phyloP scores from a whole-genome alignment of 2,888 invertebrate genomes.

The Eristalinus aeneus region DNA sequence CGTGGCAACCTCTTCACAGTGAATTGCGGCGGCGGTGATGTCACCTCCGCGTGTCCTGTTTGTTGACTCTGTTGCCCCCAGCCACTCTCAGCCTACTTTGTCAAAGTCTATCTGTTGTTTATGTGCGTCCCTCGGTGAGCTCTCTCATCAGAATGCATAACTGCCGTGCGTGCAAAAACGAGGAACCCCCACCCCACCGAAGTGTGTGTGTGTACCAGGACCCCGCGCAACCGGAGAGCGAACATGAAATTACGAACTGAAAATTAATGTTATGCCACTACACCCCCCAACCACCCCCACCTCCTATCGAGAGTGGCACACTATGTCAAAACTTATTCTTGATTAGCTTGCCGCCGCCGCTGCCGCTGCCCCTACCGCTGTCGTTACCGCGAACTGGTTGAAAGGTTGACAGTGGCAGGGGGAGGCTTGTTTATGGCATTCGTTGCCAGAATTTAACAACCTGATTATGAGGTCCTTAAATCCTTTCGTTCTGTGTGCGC shows the following conservation, averaged over 20 bases:
- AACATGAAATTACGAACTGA: constrained; percentile 69
- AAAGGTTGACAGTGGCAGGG: background rate
- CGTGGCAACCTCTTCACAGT: background rate
- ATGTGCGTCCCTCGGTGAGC: constrained; percentile 33
- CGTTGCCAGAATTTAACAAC: constrained; percentile 67
- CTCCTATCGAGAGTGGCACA: background rate
- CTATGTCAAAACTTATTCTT: constrained; percentile 53
- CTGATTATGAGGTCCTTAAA: constrained; percentile 71
- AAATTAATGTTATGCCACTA: constrained; percentile 70
- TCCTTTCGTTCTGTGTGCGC: constrained; percentile 55
- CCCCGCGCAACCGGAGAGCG: constrained; percentile 54
- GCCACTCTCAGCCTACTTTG: constrained; percentile 29
- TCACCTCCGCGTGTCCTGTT: background rate
- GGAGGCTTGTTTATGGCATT: constrained; percentile 63
- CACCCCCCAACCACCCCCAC: background rate
- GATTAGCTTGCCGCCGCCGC: constrained; percentile 46
- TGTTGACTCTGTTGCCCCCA: background rate
- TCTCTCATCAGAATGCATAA: constrained; percentile 63
- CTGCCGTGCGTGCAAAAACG: constrained; percentile 54
- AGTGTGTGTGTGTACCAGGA: constrained; percentile 67
- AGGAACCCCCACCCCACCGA: constrained; percentile 22
- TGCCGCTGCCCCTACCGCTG: too few species aligned
- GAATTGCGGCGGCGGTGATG: background rate
- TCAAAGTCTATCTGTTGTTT: constrained; percentile 21
- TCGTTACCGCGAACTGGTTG: too few species aligned